These are phyloP conservation scores for Syrphus vitripennis DNA, from an alignment of 2,888 invertebrate genomes.

Conservation along the genomic window DNA sequence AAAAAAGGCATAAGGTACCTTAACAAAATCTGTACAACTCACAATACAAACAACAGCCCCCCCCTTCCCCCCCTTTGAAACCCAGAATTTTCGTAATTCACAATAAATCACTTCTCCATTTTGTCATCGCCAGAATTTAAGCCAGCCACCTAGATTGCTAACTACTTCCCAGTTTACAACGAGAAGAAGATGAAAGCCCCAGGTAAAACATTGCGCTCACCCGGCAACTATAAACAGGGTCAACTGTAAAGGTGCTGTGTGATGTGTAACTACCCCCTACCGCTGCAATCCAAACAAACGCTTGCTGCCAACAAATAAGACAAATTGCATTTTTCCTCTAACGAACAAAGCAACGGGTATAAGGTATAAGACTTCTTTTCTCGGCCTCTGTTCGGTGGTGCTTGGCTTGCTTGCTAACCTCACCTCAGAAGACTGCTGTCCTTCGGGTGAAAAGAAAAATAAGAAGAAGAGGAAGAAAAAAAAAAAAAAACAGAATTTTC, in stretches of 20 bases:
- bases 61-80: not conserved
- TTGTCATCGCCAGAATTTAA: constrained; percentile 61
- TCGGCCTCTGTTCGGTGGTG: not conserved
- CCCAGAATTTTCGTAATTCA: constrained; percentile 43
- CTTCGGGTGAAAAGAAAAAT: not conserved
- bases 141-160: constrained; percentile 60
- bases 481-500: not conserved
- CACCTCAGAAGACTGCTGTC: not conserved
- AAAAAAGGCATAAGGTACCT: not conserved
- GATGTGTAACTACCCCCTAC: not conserved
- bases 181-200: constrained; percentile 24
- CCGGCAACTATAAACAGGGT: constrained; percentile 53
- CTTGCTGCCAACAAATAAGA: constrained; percentile 65
- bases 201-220: constrained; percentile 36
- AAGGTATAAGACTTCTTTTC: constrained; percentile 12
- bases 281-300: not conserved
- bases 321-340: constrained; percentile 65
- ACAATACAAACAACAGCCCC: not conserved
- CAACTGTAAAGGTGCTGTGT: constrained; percentile 17
- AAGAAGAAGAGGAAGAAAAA: not conserved
- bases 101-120: constrained; percentile 58
- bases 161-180: constrained; percentile 52
- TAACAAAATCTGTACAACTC: not conserved
- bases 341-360: constrained; percentile 33
- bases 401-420: not conserved